Percentiles rank a stretch among this genome's conserved stretches.
Evolutionary conservation across 2,797 vertebrate genomes (phyloP).

Genomic region (Microctenopoma steveboyesi): DNA sequence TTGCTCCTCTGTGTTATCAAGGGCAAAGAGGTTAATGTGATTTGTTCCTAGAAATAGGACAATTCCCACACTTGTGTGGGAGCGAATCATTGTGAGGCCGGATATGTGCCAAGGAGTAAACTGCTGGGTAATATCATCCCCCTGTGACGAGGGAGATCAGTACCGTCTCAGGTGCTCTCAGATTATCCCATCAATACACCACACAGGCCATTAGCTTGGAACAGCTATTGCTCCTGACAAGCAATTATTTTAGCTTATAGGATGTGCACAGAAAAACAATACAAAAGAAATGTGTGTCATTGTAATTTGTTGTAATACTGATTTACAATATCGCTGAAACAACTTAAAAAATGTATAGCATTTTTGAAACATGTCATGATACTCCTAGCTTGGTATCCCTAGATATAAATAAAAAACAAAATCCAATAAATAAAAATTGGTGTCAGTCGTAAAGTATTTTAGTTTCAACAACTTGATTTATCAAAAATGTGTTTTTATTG

Average conservation of each 20-base stretch:
- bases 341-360: too few relatives aligned
- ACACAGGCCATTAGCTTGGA: conserved; percentile 23
- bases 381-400: too few relatives aligned
- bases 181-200: conserved; percentile 32
- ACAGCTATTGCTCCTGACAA: conserved; percentile 1
- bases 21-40: conserved; percentile 27
- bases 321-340: too few relatives aligned
- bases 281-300: too few relatives aligned
- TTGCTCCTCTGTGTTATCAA: conserved; percentile 10
- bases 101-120: conserved; percentile 52
- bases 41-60: conserved; percentile 43
- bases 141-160: conserved; percentile 23
- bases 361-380: too few relatives aligned
- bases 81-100: conserved; percentile 30
- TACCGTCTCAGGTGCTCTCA: conserved; percentile 35
- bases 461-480: not conserved
- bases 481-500: not conserved
- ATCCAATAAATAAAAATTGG: not conserved
- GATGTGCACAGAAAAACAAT: too few relatives aligned
- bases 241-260: not conserved
- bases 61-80: conserved; percentile 35
- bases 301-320: too few relatives aligned
- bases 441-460: not conserved
- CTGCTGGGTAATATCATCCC: conserved; percentile 57
- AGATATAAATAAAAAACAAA: too few relatives aligned